Base-by-base conservation (phyloP, 2,113 vertebrate genomes). In the Saguinus imperator region DNA sequence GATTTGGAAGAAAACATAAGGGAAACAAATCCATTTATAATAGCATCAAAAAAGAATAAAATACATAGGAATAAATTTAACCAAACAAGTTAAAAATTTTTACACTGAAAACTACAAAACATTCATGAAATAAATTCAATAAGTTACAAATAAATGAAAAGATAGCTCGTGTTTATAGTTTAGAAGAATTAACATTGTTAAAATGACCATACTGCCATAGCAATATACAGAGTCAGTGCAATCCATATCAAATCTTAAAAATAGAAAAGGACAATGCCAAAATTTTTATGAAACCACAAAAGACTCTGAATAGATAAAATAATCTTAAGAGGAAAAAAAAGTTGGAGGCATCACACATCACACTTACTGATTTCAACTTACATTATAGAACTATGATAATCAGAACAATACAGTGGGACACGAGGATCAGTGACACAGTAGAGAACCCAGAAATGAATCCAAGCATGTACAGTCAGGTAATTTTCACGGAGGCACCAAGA, bases 381-480 rank as follows among this genome's bases (percentile, higher is more conserved):
- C 10, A 40, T 25, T 61, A 7, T 13, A 76, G 35, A 77, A 29
- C 21, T 77, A 48, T 45, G 17, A 13, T 48, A 64, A 79, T 20
- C 52, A 89, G n/a, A 89, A 21, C 52, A 61, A 20, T 5, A 45
- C 17, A 17, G 17, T 16, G 6, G 32, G 50, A 29, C 32, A 66
- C 5, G 29, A 0, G 18, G 13, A 18, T 27, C 29, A 27, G 48
- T 1, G 6, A 9, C 29, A 12, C 87, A 37, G 12, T 3, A 12
- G 9, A 21, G 8, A 79, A 6, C 23, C 35, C 23, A 50, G 61
- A 50, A 61, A 25, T 50, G 13, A 25, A 17, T 12, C 12, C 12
- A 7, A 25, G 29, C 8, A 11, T 1, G 14, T 14, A 12, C 13
- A 14, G 27, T 27, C 18, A 35, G 35, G 29, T 77, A 17, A 48